Evolutionary conservation across 2,797 vertebrate genomes (phyloP).

Genomic region (Coreius guichenoti): DNA sequence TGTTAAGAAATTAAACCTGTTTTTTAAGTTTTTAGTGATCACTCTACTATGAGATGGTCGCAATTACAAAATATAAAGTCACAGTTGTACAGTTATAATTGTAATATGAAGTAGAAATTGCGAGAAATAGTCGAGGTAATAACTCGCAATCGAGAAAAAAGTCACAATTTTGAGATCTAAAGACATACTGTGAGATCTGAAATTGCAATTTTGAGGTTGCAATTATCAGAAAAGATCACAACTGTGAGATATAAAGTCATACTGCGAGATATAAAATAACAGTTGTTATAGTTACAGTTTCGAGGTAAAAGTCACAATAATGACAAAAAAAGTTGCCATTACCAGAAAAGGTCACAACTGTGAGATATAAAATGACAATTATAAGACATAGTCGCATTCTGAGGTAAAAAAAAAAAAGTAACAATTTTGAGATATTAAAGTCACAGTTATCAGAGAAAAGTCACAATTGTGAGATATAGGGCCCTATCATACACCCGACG

Average conservation of each 20-base stretch:
- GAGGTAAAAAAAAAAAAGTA: not conserved
- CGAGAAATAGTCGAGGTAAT: not conserved
- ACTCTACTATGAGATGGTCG: not conserved
- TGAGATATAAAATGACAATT: constrained; percentile 3
- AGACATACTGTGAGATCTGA: too few species aligned
- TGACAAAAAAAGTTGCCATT: not conserved
- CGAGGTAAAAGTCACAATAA: not conserved
- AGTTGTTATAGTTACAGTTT: not conserved
- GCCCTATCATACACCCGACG: too few species aligned
- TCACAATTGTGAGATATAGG: not conserved
- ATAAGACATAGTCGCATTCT: not conserved
- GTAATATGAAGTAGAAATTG: not conserved
- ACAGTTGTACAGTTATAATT: not conserved
- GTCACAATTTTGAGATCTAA: not conserved
- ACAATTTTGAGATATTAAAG: not conserved
- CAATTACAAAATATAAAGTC: not conserved
- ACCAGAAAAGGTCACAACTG: not conserved
- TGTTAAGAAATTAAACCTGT: not conserved
- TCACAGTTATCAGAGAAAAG: not conserved
- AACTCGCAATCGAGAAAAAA: not conserved
- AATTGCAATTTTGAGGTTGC: not conserved
- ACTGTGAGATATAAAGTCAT: not conserved
- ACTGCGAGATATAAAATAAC: not conserved
- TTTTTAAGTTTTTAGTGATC: not conserved
- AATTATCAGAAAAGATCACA: not conserved